phyloP scores from a whole-genome alignment of 2,113 vertebrate genomes.

The Sakesphorus luctuosus region DNA sequence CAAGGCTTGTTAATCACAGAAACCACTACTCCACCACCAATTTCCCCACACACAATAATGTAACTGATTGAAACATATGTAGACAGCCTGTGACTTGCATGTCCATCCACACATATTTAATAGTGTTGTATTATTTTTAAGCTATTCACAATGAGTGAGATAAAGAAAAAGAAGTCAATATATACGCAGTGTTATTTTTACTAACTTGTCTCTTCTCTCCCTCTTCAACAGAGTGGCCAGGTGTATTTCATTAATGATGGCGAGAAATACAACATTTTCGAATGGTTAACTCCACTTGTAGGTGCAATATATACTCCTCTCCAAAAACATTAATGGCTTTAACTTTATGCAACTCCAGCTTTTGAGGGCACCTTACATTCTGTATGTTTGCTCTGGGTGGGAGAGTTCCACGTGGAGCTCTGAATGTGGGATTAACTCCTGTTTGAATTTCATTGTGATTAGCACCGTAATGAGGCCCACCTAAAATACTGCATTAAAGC shows the following conservation, averaged over 20 bases:
- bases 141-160: neutral
- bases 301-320: constrained; percentile 46
- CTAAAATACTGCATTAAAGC: neutral
- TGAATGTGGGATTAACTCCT: neutral
- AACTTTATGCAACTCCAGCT: neutral
- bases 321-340: neutral
- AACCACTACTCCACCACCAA: neutral
- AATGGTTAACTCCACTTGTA: constrained; percentile 93
- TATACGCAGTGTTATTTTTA: neutral
- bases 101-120: neutral
- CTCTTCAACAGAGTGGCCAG: constrained; percentile 86
- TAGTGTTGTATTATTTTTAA: neutral
- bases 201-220: constrained; percentile 9
- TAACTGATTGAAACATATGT: neutral
- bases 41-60: neutral
- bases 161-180: neutral
- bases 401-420: neutral
- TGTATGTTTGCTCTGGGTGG: neutral
- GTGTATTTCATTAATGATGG: constrained; percentile 94
- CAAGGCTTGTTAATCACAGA: neutral
- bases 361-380: neutral
- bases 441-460: neutral
- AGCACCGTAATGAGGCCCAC: neutral
- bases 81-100: neutral
- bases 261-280: constrained; percentile 88